A percentile compares a stretch with the other conserved stretches of the same genome.
Conservation (phyloP, 2,113 vertebrate genomes). For the Cyprinodon brontotheroides region DNA sequence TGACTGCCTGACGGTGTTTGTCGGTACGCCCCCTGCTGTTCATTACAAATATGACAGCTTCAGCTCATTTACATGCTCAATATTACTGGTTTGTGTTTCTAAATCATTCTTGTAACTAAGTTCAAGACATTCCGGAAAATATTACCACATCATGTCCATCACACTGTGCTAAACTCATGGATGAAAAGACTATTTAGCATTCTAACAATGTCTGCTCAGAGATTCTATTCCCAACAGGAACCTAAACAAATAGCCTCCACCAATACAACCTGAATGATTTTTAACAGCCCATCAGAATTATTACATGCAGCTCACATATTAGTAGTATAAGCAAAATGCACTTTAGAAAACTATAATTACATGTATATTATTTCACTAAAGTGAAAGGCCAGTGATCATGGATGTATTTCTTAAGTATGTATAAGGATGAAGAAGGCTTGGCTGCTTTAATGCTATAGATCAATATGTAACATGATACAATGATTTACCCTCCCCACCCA, state of each 20-base stretch:
- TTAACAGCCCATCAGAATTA: not conserved
- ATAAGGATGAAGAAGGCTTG: not conserved
- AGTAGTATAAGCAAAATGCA: not conserved
- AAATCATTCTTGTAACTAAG: no score
- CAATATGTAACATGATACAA: slow-evolving; percentile 59
- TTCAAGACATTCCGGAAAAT: no score
- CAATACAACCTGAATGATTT: not conserved
- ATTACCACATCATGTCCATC: no score
- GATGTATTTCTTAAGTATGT: not conserved
- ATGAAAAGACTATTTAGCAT: no score
- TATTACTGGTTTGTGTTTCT: no score
- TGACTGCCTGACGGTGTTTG: no score
- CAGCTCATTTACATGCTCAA: no score
- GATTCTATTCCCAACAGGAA: not conserved
- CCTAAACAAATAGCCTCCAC: not conserved
- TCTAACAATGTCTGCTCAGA: not conserved
- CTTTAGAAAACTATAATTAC: not conserved
- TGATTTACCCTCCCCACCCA: slow-evolving; percentile 9
- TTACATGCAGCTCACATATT: not conserved
- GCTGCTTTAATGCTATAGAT: slow-evolving; percentile 35
- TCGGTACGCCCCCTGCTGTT: no score
- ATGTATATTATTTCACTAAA: not conserved
- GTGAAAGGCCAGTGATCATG: not conserved
- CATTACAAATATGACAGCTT: no score
- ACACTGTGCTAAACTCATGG: no score